phyloP scores from a whole-genome alignment of 2,888 invertebrate genomes.

The Melanostoma scalare region DNA sequence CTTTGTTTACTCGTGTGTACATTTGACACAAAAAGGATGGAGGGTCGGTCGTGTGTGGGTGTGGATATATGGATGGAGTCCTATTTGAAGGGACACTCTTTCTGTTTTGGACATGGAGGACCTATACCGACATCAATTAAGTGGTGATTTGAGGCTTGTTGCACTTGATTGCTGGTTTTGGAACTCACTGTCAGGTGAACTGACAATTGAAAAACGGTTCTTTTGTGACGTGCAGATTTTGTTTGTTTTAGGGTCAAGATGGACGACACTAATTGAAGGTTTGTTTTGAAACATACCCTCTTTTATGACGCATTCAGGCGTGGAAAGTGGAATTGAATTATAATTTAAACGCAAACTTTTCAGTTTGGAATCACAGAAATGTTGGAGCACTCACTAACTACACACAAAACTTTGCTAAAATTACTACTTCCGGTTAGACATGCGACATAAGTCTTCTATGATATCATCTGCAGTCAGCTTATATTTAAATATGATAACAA shows the following conservation, averaged over 20 bases:
- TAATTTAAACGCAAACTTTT: too few relatives aligned
- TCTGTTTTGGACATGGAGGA: slow-evolving; percentile 28
- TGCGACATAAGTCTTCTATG: too few relatives aligned
- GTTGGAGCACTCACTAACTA: too few relatives aligned
- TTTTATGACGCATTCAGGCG: not conserved
- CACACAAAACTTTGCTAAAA: too few relatives aligned
- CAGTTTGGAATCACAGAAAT: too few relatives aligned
- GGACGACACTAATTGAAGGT: slow-evolving; percentile 36
- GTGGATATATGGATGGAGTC: slow-evolving; percentile 21
- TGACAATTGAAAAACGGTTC: slow-evolving; percentile 14
- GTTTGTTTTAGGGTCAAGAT: slow-evolving; percentile 18
- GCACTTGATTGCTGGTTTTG: slow-evolving; percentile 48
- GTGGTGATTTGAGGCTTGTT: slow-evolving; percentile 62
- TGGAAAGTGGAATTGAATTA: too few relatives aligned
- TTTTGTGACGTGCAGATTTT: not conserved
- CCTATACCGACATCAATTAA: slow-evolving; percentile 48
- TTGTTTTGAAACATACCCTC: not conserved
- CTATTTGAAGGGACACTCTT: slow-evolving; percentile 35
- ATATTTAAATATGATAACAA: too few relatives aligned
- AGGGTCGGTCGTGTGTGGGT: slow-evolving; percentile 17
- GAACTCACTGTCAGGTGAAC: slow-evolving; percentile 34
- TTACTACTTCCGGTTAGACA: too few relatives aligned
- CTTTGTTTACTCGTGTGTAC: slow-evolving; percentile 18
- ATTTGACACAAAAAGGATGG: not conserved
- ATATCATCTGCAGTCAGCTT: too few relatives aligned